Conservation (phyloP, 2,113 vertebrate species). For the Nerophis ophidion region DNA sequence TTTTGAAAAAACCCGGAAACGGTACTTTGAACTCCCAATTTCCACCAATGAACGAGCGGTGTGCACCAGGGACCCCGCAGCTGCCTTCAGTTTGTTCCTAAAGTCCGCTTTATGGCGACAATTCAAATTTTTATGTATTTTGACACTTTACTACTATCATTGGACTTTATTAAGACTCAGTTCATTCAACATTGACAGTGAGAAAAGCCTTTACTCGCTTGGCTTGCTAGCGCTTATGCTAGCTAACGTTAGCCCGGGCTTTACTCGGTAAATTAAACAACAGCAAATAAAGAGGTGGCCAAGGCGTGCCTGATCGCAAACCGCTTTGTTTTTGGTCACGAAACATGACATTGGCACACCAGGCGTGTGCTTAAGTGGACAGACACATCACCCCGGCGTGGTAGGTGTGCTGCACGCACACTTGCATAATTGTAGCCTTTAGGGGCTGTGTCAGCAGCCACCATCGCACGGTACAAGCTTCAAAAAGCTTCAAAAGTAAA, state of each 20-base stretch:
- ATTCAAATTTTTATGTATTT: rapidly evolving
- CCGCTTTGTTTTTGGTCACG: not conserved
- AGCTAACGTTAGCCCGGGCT: not conserved
- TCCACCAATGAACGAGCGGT: conserved; percentile 39
- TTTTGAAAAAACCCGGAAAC: conserved; percentile 38
- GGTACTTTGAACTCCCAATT: conserved; percentile 45
- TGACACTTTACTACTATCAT: rapidly evolving
- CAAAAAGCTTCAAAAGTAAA: conserved; percentile 25
- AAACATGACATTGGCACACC: not conserved
- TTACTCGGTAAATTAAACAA: too few species aligned
- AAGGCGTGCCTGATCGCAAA: too few species aligned
- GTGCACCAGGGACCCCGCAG: conserved; percentile 34
- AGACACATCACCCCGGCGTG: not conserved
- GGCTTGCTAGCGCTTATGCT: conserved; percentile 21
- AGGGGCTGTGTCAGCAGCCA: conserved; percentile 45
- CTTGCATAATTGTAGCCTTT: conserved; percentile 49
- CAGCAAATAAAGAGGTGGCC: too few species aligned
- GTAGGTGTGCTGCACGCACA: conserved; percentile 14
- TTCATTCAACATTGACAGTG: not conserved
- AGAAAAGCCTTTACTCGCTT: not conserved
- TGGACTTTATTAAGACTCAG: not conserved
- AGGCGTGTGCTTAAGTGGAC: not conserved
- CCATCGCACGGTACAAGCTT: conserved; percentile 21
- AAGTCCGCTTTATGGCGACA: conserved; percentile 12
- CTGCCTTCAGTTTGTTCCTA: conserved; percentile 1